These are phyloP conservation scores for Seriola rivoliana DNA, from an alignment of 2,113 vertebrate genomes.

Conservation along the genomic window DNA sequence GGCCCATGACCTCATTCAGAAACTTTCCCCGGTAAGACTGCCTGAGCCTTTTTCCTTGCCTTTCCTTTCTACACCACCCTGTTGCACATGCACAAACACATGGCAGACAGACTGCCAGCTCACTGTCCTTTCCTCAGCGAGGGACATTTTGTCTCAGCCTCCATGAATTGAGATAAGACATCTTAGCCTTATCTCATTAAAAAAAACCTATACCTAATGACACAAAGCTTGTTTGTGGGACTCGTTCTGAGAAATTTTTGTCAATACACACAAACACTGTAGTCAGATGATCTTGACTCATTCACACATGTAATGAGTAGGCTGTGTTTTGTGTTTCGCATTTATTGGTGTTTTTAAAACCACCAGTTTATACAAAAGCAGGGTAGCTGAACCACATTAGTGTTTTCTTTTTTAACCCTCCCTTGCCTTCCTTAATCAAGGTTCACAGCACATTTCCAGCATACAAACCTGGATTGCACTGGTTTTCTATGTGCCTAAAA, in stretches of 20 bases:
- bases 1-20: conserved; percentile 98
- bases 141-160: conserved; percentile 30
- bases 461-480: not conserved
- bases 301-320: not conserved
- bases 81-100: conserved; percentile 34
- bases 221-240: not conserved
- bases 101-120: conserved; percentile 19
- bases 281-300: not conserved
- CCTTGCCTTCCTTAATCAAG: not conserved
- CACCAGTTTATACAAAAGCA: not conserved
- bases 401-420: not conserved
- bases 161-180: conserved; percentile 21
- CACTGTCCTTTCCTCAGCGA: conserved; percentile 5
- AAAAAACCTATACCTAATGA: not conserved
- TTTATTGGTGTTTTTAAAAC: not conserved
- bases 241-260: not conserved
- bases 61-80: conserved; percentile 7
- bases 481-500: not conserved
- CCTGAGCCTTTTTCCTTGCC: conserved; percentile 21
- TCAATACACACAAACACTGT: not conserved
- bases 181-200: conserved; percentile 19
- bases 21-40: conserved; percentile 93
- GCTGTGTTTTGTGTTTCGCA: not conserved
- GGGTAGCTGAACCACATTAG: not conserved
- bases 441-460: not conserved